Evolutionary conservation across 2,888 invertebrate genomes (phyloP).

Genomic region (Cephus sareptanus): DNA sequence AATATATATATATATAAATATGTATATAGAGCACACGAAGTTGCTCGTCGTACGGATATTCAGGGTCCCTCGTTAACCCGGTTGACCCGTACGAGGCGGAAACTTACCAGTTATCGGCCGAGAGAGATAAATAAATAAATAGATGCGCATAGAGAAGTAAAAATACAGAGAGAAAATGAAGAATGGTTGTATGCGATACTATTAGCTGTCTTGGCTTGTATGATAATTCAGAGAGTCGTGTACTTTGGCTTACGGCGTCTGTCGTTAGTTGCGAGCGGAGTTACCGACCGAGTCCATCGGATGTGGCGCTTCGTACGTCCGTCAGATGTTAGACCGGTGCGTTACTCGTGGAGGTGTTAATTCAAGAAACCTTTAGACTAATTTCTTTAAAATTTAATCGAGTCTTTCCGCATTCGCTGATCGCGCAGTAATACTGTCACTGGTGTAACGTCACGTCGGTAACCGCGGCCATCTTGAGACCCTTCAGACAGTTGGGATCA

Average conservation of each 20-base stretch:
- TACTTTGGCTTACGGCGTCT: not conserved
- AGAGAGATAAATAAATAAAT: constrained; percentile 8
- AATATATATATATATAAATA: too few relatives aligned
- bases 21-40: too few relatives aligned
- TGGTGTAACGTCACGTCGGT: not conserved
- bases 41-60: not conserved
- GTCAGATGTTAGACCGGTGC: not conserved
- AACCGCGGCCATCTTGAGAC: not conserved
- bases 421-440: not conserved
- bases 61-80: constrained; percentile 24
- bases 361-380: not conserved
- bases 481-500: not conserved
- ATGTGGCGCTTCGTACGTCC: not conserved
- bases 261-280: not conserved
- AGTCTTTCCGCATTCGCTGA: not conserved
- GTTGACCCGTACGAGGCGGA: constrained; percentile 13
- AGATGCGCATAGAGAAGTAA: not conserved
- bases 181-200: not conserved
- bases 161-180: not conserved
- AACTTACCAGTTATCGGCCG: constrained; percentile 23
- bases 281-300: not conserved
- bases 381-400: not conserved
- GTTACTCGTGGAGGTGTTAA: not conserved
- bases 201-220: not conserved
- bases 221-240: not conserved